Evolutionary conservation across 2,888 invertebrate genomes (phyloP), one percentile per base, ranked within the genome.

Genomic region (Therioaphis trifolii): DNA sequence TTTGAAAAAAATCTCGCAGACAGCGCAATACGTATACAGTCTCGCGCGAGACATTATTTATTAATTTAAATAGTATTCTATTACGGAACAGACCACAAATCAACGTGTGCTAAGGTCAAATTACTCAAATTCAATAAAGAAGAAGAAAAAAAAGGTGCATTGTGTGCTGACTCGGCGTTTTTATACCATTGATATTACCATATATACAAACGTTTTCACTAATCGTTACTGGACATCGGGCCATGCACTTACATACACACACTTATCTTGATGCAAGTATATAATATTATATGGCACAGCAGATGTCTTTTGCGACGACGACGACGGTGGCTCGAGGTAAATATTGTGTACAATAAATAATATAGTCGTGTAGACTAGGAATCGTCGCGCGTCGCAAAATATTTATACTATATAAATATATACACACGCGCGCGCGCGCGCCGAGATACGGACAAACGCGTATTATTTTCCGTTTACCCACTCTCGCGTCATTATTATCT

Each of bases 151-250:
- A 35, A 58, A 21, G n/a, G 52, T 43, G n/a, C 66, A 78, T 68
- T 78, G 66, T 68, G 21, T 11, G 27, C 4, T 15, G 46, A 74
- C 29, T 74, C 21, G 55, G 74, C 55, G 40, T 74, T 78, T 78
- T 24, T n/a, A n/a, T 49, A 49, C 49, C 21, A 68, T 49, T 78
- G 27, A 66, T 78, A 68, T 49, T 63, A 40, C n/a, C 21, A 21
- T n/a, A n/a, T n/a, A 35, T 12, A 52, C 68, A 78, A 35, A 78
- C 24, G 66, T 78, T 78, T 78, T 52, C 4, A 78, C 58, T 68
- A 78, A 78, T 68, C 77, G 77, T 49, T 66, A 35, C 49, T 77
- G 63, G 77, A 77, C 77, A 77, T 77, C 77, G 49, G 46, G 61
- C 21, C 49, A 46, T 77, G 77, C 77, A 66, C 77, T 66, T 46